phyloP scores from a whole-genome alignment of 2,113 vertebrate species.

The Cairina moschata region DNA sequence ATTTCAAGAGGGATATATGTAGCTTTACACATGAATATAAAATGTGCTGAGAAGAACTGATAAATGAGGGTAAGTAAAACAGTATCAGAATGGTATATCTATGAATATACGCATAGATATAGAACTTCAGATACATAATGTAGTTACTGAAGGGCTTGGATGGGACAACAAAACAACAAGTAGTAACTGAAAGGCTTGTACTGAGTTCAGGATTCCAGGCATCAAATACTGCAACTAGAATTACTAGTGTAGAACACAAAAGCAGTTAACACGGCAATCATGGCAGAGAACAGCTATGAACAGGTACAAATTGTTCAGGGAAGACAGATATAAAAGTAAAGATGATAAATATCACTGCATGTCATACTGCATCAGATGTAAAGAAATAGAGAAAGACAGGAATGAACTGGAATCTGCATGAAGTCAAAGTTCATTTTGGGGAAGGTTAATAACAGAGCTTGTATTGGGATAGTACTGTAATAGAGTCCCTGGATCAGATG shows the following conservation, averaged over 20 bases:
- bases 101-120: not conserved
- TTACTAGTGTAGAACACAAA: not conserved
- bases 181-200: not conserved
- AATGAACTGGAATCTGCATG: not conserved
- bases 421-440: not conserved
- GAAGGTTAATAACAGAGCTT: not conserved
- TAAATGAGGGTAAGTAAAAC: not conserved
- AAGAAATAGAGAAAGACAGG: not conserved
- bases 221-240: not conserved
- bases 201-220: not conserved
- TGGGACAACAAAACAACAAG: not conserved
- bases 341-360: not conserved
- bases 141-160: not conserved
- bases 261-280: not conserved
- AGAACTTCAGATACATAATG: not conserved
- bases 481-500: not conserved
- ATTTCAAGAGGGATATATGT: not conserved
- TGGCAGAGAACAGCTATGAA: not conserved
- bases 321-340: not conserved
- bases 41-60: not conserved
- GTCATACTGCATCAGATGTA: not conserved
- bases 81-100: not conserved
- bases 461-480: not conserved
- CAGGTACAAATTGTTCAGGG: not conserved
- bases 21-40: not conserved